Base-by-base conservation (phyloP, 2,888 invertebrate species). In the Hermaeophaga mercurialis region DNA sequence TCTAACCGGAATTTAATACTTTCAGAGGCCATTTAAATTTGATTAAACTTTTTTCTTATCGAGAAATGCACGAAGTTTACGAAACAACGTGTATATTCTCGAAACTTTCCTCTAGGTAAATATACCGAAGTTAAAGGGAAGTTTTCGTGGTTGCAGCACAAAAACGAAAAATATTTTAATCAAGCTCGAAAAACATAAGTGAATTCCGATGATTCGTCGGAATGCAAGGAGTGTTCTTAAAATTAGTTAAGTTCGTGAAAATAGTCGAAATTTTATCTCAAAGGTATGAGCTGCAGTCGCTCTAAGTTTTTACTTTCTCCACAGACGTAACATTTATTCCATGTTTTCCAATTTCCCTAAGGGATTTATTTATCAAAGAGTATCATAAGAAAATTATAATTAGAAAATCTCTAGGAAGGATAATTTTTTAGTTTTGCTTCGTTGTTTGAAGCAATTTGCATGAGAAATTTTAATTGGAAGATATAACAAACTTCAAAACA, bases 211-310 rank as follows among this genome's bases (percentile, higher is more conserved):
- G 45, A 47, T 56, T 33, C 38, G 28, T 38, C 31, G 28, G 39
- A 50, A 46, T 44, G 44, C 44, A 28, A 15, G 43, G 43, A 55
- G 55, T 55, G 45, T 53, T 41, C 58, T 56, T 56, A 18, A 61
- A 57, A 58, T 55, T 55, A 58, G 45, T 39, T 61, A 61, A 64
- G 58, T 61, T 61, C 55, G 45, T 50, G 59, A 65, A 60, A 65
- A 63, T 63, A 60, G 56, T 47, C 7, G 49, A 62, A 65, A 57
- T 63, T 58, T 56, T 59, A 58, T 61, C 61, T 46, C 52, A 31
- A 54, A 61, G 62, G 61, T 61, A 64, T 59, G 57, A 57, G 44
- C 50, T 53, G 45, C 26, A 49, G 54, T n/a, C 1, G 31, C 12
- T 11, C n/a, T 31, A 28, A 28, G 8, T 28, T 28, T 28, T 3